Conservation (phyloP, 2,888 invertebrate genomes). For the Meteorus cinctellus region DNA sequence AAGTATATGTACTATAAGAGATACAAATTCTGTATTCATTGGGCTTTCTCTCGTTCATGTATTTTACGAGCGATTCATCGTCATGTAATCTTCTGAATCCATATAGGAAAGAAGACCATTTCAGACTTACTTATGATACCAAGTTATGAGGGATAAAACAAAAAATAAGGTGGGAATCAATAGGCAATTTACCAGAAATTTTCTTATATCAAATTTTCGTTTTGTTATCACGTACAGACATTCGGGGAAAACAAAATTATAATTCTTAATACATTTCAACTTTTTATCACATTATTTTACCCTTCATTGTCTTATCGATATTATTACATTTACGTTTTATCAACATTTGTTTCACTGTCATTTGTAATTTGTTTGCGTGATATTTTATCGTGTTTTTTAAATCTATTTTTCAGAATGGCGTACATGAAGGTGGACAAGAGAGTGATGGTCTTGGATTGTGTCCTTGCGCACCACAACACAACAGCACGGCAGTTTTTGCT, state of each 20-base stretch:
- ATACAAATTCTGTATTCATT: conserved; percentile 54
- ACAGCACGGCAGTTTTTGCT: conserved; percentile 92
- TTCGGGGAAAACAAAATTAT: background rate
- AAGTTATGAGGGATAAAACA: background rate
- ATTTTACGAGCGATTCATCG: conserved; percentile 47
- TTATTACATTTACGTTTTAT: conserved; percentile 5
- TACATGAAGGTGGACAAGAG: conserved; percentile 77
- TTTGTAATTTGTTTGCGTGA: no score
- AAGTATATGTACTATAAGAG: conserved; percentile 11
- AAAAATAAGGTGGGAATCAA: background rate
- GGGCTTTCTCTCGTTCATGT: conserved; percentile 40
- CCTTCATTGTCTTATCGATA: no score
- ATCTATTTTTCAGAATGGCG: conserved; percentile 74
- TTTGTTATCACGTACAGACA: background rate
- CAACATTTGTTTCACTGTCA: conserved; percentile 41
- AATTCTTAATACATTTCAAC: no score
- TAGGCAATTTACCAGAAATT: background rate
- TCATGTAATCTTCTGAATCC: conserved; percentile 28
- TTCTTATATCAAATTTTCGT: background rate
- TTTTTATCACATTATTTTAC: no score
- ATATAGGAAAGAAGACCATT: background rate
- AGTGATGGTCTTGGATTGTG: conserved; percentile 90
- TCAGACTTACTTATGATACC: conserved; percentile 12
- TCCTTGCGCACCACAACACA: conserved; percentile 96
- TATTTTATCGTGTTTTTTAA: conserved; percentile 9